Evolutionary conservation across 1,140 invertebrate species (phyloP), one percentile per base, ranked within the genome.

Genomic region (Ditylenchus dipsaci): DNA sequence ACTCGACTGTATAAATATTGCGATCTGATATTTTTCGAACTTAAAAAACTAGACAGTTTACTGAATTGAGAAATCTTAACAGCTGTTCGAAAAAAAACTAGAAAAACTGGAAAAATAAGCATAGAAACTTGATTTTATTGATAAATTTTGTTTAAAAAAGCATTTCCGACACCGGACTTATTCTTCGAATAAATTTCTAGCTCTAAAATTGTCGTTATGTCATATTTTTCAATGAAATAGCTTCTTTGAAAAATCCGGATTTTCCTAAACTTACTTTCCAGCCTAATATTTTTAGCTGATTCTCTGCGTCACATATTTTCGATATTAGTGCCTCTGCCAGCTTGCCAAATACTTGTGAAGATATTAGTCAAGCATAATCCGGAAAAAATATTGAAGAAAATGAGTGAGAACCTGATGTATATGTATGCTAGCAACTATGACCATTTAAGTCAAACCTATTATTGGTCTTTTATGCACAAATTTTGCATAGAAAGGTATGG

Each of bases 391-490:
- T 21, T 53, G 49, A 53, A 53, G 49, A 19, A 26, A 53, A 21
- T 53, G 49, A 53, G 49, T 53, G n/a, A 53, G 3, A 53, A 53
- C 23, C 49, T 53, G 3, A 53, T 53, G 49, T 53, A 53, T 17
- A 21, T 53, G 49, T 53, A 7, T 53, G 49, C 49, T 8, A 38
- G 33, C 33, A 53, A 53, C 23, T 53, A 53, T 53, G n/a, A 53
- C 49, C 49, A 53, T 53, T 53, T 26, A 1, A 19, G 15, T 19
- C 15, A 53, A 3, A 53, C 49, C 8, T 53, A 53, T 15, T 53
- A 53, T 53, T 53, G n/a, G 49, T 53, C 49, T 53, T 53, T 53
- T 53, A 53, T 53, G n/a, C 49, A 53, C 49, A 53, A 53, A 26
- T 53, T 53, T 53, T 53, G 49, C 23, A 5, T 53, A 8, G 49